These are phyloP conservation scores for Micromesistius poutassou DNA, from an alignment of 2,797 vertebrate species.

Conservation along the genomic window DNA sequence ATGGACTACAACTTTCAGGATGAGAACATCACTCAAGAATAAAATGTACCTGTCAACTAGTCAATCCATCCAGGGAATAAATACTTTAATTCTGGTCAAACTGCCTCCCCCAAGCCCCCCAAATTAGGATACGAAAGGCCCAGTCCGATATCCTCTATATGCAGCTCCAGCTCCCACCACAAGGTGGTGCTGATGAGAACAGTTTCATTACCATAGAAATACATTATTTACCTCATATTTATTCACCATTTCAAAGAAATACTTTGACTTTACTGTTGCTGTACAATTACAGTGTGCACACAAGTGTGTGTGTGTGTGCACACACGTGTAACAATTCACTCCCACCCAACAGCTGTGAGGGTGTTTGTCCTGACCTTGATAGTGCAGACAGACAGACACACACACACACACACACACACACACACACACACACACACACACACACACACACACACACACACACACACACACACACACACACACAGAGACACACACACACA, in stretches of 20 bases:
- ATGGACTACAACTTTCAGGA: not conserved
- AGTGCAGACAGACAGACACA: not conserved
- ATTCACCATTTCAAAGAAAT: not conserved
- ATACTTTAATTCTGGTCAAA: too few relatives aligned
- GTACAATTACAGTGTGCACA: not conserved
- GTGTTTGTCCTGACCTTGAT: not conserved
- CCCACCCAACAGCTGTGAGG: not conserved
- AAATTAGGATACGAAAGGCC: too few relatives aligned
- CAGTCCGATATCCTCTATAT: too few relatives aligned
- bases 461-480: not conserved
- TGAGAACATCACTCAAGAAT: not conserved
- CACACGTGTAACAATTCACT: not conserved
- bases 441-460: not conserved
- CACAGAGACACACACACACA: constrained; percentile 1
- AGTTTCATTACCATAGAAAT: too few relatives aligned
- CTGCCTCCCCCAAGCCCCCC: too few relatives aligned
- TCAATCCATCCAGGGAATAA: too few relatives aligned
- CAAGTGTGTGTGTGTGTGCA: not conserved
- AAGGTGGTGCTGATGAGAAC: not conserved
- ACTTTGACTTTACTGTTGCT: not conserved
- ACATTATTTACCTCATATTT: not conserved
- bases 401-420: constrained; percentile 6
- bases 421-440: not conserved
- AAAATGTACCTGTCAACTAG: not conserved
- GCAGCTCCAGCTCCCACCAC: not conserved